phyloP scores from a whole-genome alignment of 2,888 invertebrate genomes.

The Tridacna gigas region DNA sequence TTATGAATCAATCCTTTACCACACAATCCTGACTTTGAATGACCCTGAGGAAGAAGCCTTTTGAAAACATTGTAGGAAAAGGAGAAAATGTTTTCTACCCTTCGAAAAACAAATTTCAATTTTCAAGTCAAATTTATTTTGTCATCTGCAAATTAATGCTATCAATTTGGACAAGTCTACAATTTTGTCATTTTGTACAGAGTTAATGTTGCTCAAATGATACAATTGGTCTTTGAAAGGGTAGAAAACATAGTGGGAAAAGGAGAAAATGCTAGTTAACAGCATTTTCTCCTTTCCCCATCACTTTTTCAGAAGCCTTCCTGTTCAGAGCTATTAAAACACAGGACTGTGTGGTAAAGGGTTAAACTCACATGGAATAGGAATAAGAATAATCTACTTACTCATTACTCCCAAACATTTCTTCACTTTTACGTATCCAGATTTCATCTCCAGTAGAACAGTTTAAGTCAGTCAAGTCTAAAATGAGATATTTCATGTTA shows the following conservation, averaged over 20 bases:
- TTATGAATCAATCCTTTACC: too few relatives aligned
- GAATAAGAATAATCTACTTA: constrained; percentile 35
- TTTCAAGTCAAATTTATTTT: too few relatives aligned
- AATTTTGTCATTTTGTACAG: too few relatives aligned
- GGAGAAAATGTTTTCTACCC: too few relatives aligned
- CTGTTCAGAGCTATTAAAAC: background rate
- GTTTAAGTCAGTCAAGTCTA: constrained; percentile 43
- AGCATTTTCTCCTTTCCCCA: background rate
- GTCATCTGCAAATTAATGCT: too few relatives aligned
- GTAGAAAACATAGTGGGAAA: background rate
- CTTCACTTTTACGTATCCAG: constrained; percentile 60
- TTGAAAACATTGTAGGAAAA: too few relatives aligned
- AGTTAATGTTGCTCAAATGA: too few relatives aligned
- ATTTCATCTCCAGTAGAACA: constrained; percentile 31
- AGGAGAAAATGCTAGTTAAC: background rate
- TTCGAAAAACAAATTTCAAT: too few relatives aligned
- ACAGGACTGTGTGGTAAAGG: background rate
- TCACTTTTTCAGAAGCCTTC: background rate
- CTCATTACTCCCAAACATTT: constrained; percentile 62
- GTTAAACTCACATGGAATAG: background rate
- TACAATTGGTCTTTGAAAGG: too few relatives aligned
- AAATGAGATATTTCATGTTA: background rate
- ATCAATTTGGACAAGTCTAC: too few relatives aligned
- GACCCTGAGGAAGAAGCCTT: too few relatives aligned
- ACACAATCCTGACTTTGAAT: too few relatives aligned